Evolutionary conservation across 1,140 invertebrate species (phyloP), one percentile per base, ranked within the genome.

Genomic region (Aphaenogaster floridana): DNA sequence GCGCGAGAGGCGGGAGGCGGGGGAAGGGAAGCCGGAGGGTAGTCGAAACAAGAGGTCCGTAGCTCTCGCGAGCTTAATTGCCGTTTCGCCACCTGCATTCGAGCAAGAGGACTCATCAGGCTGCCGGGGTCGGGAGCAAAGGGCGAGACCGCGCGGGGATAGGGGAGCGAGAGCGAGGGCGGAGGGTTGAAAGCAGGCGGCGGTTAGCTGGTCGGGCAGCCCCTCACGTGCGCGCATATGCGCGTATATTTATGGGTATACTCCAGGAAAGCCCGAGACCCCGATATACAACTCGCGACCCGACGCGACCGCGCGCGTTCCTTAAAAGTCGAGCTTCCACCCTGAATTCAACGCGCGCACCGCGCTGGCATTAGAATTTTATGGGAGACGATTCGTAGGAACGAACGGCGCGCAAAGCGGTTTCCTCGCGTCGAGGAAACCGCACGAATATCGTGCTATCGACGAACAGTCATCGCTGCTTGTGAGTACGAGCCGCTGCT

Each of bases 71-170:
- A 80, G 71, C 85, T 87, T 88, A 88, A 88, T 87, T 87, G 87
- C 84, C 77, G 77, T 88, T 87, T 87, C 87, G 76, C 85, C 87
- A 72, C 77, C 50, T 76, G 76, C 45, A 79, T 87, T 88, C 54
- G 86, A 61, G 71, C 45, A 50, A 52, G 52, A 88, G 80, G 50
- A 71, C 39, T 81, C 79, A 57, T 81, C 78, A 71, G 64, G 15
- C 34, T 17, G n/a, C 64, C 11, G 66, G 69, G 6, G 50, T 54
- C 21, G 45, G 28, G n/a, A 63, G 76, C 76, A 61, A 77, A 77
- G 52, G 66, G 79, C 57, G 45, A 86, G 61, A 48, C 13, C 13
- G 21, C 45, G 42, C 48, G 50, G 36, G 42, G 39, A 13, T 15
- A 34, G 39, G n/a, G 61, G 79, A 36, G 36, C 66, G 77, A 78